phyloP scores from a whole-genome alignment of 1,140 invertebrate genomes.

The Zaprionus lachaisei region DNA sequence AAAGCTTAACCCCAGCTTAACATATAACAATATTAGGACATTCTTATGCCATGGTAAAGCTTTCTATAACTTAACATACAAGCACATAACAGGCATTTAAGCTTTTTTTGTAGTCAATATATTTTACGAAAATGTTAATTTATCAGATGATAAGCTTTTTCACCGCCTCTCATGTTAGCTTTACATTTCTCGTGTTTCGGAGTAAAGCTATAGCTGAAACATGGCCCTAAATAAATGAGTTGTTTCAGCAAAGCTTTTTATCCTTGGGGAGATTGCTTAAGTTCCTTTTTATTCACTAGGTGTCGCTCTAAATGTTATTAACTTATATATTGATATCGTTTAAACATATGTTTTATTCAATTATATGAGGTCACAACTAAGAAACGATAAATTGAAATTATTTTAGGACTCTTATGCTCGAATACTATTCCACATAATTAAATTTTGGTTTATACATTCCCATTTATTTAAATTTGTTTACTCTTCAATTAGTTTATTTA shows the following conservation, averaged over 20 bases:
- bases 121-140: too few relatives aligned
- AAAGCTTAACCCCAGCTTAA: not conserved
- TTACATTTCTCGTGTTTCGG: not conserved
- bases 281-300: not conserved
- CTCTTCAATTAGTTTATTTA: too few relatives aligned
- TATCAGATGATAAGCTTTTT: not conserved
- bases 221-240: too few relatives aligned
- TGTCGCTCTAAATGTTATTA: not conserved
- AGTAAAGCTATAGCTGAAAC: not conserved
- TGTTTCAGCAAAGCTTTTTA: not conserved
- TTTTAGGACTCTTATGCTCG: too few relatives aligned
- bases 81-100: not conserved
- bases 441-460: too few relatives aligned
- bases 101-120: not conserved
- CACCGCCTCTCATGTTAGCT: not conserved
- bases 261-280: too few relatives aligned
- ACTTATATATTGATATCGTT: not conserved
- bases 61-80: constrained; percentile 23
- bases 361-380: too few relatives aligned
- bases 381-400: too few relatives aligned
- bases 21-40: not conserved
- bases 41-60: not conserved
- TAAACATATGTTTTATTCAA: too few relatives aligned
- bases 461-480: too few relatives aligned
- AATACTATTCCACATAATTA: too few relatives aligned